Percentiles rank a stretch among this genome's conserved stretches.
phyloP scores from a whole-genome alignment of 2,113 vertebrate species.

The Crotophaga sulcirostris region DNA sequence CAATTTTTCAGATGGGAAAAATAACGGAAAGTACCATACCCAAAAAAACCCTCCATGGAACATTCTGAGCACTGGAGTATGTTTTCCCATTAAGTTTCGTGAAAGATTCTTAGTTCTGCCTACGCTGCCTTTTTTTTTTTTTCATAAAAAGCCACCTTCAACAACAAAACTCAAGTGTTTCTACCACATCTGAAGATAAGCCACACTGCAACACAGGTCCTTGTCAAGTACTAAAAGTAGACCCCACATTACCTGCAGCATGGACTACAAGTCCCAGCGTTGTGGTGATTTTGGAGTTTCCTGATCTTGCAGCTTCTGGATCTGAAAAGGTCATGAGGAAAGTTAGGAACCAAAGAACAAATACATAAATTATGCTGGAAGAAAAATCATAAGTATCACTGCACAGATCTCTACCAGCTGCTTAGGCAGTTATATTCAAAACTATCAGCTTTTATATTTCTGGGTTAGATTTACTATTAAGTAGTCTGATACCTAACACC shows the following conservation, averaged over 20 bases:
- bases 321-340: conserved; percentile 76
- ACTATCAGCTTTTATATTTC: not conserved
- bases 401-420: not conserved
- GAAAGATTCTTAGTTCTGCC: not conserved
- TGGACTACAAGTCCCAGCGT: conserved; percentile 96
- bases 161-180: not conserved
- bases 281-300: conserved; percentile 95
- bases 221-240: not conserved
- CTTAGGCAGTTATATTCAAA: not conserved
- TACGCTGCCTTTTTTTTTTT: not conserved
- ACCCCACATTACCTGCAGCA: conserved; percentile 85
- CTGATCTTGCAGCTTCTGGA: conserved; percentile 87
- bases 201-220: not conserved
- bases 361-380: not conserved
- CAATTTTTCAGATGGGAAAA: not conserved
- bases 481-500: not conserved
- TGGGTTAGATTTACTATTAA: not conserved
- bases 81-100: not conserved
- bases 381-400: not conserved
- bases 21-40: not conserved
- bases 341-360: not conserved
- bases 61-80: not conserved
- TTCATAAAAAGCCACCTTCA: not conserved
- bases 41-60: not conserved
- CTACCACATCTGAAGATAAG: not conserved